Percentiles rank a stretch among this genome's conserved stretches.
Conservation (phyloP, 1,140 invertebrate genomes). For the Aphaenogaster rudis region DNA sequence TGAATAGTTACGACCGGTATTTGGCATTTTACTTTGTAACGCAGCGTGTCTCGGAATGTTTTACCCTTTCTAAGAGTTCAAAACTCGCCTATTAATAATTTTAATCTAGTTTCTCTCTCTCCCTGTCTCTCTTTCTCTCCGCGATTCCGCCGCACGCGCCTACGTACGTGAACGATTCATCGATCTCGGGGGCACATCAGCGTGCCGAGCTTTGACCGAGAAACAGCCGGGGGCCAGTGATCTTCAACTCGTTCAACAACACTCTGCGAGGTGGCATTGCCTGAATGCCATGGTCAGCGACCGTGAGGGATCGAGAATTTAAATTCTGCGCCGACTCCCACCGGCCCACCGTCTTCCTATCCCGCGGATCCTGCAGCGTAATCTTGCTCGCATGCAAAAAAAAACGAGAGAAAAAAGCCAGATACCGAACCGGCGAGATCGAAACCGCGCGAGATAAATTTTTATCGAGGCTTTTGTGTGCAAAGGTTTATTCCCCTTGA, state of each 20-base stretch:
- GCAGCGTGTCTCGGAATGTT: neutral
- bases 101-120: neutral
- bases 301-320: conserved; percentile 77
- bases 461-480: neutral
- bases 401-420: neutral
- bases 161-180: conserved; percentile 62
- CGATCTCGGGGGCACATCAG: conserved; percentile 60
- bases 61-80: neutral
- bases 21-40: neutral
- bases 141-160: neutral
- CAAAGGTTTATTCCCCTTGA: neutral
- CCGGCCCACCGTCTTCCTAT: conserved; percentile 10
- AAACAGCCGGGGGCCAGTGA: conserved; percentile 71
- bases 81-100: neutral
- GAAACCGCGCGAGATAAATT: conserved; percentile 2
- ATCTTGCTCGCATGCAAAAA: conserved; percentile 43
- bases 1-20: neutral
- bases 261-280: conserved; percentile 70
- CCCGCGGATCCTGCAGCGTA: conserved; percentile 19
- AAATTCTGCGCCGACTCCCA: conserved; percentile 69
- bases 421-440: neutral
- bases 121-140: neutral
- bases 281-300: conserved; percentile 76
- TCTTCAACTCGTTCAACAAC: conserved; percentile 75
- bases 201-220: conserved; percentile 66